phyloP scores from a whole-genome alignment of 2,888 invertebrate species.

The Hecatera dysodea region DNA sequence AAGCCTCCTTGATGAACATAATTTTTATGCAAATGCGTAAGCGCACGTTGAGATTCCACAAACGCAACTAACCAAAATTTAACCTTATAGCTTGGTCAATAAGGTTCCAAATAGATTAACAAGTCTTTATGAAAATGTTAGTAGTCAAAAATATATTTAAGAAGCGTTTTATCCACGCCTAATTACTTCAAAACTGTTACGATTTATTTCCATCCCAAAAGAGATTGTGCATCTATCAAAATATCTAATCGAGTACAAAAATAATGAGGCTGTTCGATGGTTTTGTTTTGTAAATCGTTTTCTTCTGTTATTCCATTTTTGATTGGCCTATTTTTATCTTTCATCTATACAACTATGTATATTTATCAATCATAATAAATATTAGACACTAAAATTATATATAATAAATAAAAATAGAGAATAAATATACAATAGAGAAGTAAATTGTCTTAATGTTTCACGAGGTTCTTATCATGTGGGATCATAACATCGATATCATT shows the following conservation, averaged over 20 bases:
- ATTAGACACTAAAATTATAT: too few relatives aligned
- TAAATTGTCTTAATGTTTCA: too few relatives aligned
- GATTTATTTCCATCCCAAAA: conserved; percentile 67
- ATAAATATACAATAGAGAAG: too few relatives aligned
- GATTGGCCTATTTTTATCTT: conserved; percentile 6
- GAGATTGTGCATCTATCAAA: conserved; percentile 47
- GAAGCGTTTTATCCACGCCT: conserved; percentile 66
- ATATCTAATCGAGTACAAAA: conserved; percentile 60
- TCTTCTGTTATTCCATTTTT: conserved; percentile 19
- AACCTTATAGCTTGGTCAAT: background rate
- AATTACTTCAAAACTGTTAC: conserved; percentile 70
- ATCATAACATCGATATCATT: too few relatives aligned
- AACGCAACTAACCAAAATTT: conserved; percentile 19
- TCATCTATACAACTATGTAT: background rate
- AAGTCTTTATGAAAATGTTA: conserved; percentile 22
- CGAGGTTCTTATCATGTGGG: too few relatives aligned
- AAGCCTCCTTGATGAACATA: conserved; percentile 73
- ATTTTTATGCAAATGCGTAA: conserved; percentile 77
- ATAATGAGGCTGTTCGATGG: conserved; percentile 55
- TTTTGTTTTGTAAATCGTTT: conserved; percentile 33
- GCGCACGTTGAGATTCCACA: conserved; percentile 39
- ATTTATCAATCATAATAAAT: too few relatives aligned
- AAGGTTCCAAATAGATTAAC: conserved; percentile 3
- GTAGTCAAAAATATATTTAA: conserved; percentile 46
- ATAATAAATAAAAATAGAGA: too few relatives aligned